phyloP scores from a whole-genome alignment of 2,113 vertebrate genomes.

The Lanius collurio region DNA sequence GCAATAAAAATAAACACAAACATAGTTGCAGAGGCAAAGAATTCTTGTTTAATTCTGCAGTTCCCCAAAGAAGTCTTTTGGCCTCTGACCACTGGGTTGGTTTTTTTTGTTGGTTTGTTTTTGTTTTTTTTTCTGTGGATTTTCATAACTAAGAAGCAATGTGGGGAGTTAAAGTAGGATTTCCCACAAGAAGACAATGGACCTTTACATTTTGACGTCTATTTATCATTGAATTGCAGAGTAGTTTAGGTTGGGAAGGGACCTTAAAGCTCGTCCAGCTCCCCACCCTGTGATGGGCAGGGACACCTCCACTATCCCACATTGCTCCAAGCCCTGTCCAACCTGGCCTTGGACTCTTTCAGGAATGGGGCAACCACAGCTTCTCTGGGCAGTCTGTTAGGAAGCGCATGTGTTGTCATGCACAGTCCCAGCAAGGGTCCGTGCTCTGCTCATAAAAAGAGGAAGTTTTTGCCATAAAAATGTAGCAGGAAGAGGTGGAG shows the following conservation, averaged over 20 bases:
- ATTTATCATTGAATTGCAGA: neutral
- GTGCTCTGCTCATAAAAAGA: neutral
- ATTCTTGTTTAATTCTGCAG: neutral
- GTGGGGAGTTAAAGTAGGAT: neutral
- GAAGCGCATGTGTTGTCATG: rapidly evolving
- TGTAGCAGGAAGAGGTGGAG: neutral
- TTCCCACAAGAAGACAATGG: no score
- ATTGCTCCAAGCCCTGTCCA: neutral
- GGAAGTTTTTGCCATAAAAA: neutral
- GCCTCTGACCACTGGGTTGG: neutral
- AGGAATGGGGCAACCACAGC: neutral
- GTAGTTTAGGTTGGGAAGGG: neutral
- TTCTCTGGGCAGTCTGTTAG: neutral
- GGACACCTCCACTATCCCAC: neutral
- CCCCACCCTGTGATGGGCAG: neutral
- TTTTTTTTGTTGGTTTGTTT: neutral
- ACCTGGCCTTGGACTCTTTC: no score
- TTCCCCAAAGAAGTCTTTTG: neutral
- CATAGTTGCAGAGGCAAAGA: neutral
- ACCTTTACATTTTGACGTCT: neutral
- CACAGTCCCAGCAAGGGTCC: neutral
- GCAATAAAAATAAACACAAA: neutral
- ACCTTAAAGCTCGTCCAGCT: no score
- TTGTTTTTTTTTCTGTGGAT: neutral
- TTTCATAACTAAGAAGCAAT: neutral